A percentile compares a stretch with the other conserved stretches of the same genome.
Evolutionary conservation across 2,888 invertebrate species (phyloP).

Genomic region (Polymixis flavicincta): DNA sequence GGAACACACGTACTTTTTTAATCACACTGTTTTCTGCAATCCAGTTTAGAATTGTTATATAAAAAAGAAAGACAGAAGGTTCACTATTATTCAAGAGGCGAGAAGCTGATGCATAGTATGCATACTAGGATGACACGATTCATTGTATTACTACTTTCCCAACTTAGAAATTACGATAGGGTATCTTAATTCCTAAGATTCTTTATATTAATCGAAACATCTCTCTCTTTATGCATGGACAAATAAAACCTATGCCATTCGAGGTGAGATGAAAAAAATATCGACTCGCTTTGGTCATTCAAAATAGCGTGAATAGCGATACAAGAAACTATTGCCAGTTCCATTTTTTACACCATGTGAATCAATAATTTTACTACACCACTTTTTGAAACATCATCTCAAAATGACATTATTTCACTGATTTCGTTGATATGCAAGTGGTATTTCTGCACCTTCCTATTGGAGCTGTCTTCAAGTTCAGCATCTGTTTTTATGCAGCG

Average conservation of each 20-base stretch:
- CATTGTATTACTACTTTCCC: too few species aligned
- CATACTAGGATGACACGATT: too few species aligned
- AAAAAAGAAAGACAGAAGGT: background rate
- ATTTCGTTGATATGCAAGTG: background rate
- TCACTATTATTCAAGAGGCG: background rate
- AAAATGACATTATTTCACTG: too few species aligned
- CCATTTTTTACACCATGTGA: background rate
- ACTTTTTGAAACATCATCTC: background rate
- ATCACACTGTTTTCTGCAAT: slow-evolving; percentile 54
- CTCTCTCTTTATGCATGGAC: too few species aligned
- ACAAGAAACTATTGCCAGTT: background rate
- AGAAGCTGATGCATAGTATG: too few species aligned
- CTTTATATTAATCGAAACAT: too few species aligned
- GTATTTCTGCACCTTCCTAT: slow-evolving; percentile 13
- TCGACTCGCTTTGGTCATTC: too few species aligned
- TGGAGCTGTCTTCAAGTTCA: slow-evolving; percentile 39
- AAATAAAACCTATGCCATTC: too few species aligned
- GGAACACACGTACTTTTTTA: slow-evolving; percentile 63
- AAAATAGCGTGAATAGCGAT: background rate
- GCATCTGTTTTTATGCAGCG: slow-evolving; percentile 59
- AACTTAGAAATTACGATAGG: too few species aligned
- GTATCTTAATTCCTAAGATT: too few species aligned
- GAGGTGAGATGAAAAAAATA: too few species aligned
- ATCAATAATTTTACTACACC: background rate
- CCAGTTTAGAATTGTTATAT: slow-evolving; percentile 33